phyloP scores from a whole-genome alignment of 2,888 invertebrate species.

The Uloborus plumipes region DNA sequence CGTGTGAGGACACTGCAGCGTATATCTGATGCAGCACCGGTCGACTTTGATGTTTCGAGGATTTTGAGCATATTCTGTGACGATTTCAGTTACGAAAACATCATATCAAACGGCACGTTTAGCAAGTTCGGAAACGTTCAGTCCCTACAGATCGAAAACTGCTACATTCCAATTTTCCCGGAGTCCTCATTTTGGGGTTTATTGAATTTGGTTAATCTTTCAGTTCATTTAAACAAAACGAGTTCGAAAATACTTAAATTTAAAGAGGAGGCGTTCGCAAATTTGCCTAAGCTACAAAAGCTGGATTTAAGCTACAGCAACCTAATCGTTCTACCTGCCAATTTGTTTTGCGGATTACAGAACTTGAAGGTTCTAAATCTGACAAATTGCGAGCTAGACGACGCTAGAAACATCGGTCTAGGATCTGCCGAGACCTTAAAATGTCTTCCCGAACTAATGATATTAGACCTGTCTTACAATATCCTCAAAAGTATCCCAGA shows the following conservation, averaged over 20 bases:
- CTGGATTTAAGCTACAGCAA: slow-evolving; percentile 67
- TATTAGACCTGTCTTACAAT: slow-evolving; percentile 82
- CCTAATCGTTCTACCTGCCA: slow-evolving; percentile 75
- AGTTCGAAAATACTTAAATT: slow-evolving; percentile 79
- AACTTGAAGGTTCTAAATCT: slow-evolving; percentile 78
- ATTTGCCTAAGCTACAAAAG: slow-evolving; percentile 66
- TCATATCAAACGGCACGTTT: slow-evolving; percentile 66
- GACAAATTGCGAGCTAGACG: slow-evolving; percentile 83
- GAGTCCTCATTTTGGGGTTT: slow-evolving; percentile 76
- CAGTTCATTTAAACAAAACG: slow-evolving; percentile 82
- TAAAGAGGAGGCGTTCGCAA: slow-evolving; percentile 67
- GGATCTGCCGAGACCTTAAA: slow-evolving; percentile 59
- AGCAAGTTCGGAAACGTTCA: slow-evolving; percentile 78
- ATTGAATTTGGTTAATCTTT: slow-evolving; percentile 78
- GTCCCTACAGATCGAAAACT: slow-evolving; percentile 82
- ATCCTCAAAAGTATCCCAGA: slow-evolving; percentile 81
- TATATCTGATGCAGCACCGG: slow-evolving; percentile 14
- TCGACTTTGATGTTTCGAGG: slow-evolving; percentile 25
- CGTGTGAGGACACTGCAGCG: slow-evolving; percentile 31
- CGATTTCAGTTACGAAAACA: slow-evolving; percentile 60
- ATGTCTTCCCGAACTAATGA: slow-evolving; percentile 69
- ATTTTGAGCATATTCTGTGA: slow-evolving; percentile 82
- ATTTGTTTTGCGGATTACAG: slow-evolving; percentile 76
- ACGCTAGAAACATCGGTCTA: slow-evolving; percentile 79
- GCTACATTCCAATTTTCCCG: slow-evolving; percentile 75